Conservation (phyloP, 2,113 vertebrate species). For the Arvicanthis niloticus region DNA sequence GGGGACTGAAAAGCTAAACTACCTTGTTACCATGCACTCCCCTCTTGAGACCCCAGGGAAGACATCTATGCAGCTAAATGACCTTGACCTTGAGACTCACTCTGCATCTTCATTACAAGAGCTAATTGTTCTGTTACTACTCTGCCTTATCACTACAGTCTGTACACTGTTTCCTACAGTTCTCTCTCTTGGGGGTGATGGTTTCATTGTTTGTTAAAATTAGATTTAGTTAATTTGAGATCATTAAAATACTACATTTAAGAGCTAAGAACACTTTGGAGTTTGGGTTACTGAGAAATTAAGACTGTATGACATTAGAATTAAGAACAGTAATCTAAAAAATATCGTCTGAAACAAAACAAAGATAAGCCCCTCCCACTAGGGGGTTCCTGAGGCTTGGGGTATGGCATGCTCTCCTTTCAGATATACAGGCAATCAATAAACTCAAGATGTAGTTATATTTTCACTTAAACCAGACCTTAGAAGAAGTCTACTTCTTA, state of each 20-base stretch:
- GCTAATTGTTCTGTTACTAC: background rate
- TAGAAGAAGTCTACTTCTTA: background rate
- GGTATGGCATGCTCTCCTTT: background rate
- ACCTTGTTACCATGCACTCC: background rate
- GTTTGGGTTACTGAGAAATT: background rate
- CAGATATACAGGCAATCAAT: background rate
- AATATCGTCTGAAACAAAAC: background rate
- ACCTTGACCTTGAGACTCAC: background rate
- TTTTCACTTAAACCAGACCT: background rate
- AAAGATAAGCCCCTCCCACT: background rate
- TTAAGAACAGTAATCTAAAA: background rate
- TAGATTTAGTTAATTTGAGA: background rate
- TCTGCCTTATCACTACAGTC: background rate
- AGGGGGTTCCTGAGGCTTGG: background rate
- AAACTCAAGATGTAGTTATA: background rate
- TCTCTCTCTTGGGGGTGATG: background rate
- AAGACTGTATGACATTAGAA: background rate
- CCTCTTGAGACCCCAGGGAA: background rate
- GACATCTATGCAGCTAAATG: background rate
- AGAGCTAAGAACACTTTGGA: background rate
- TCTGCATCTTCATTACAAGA: background rate
- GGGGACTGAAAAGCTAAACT: background rate
- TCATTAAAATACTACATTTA: slow-evolving; percentile 23
- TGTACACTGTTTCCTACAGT: background rate
- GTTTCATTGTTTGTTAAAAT: slow-evolving; percentile 5